These are phyloP conservation scores for Conus canariensis DNA, from an alignment of 2,888 invertebrate species.

Conservation along the genomic window DNA sequence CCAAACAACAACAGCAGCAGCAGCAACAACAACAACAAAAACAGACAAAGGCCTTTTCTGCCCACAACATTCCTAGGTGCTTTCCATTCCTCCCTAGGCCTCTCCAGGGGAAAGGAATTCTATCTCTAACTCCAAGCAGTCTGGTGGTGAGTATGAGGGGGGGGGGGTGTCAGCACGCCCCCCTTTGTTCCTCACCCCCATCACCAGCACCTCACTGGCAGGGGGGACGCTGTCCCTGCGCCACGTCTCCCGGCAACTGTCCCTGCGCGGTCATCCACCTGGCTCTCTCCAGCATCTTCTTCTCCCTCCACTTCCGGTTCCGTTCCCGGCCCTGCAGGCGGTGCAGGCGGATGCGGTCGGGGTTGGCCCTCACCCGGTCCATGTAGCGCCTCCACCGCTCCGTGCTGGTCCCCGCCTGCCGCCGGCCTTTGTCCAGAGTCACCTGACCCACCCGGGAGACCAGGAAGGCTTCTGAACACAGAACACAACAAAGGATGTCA, in stretches of 20 bases:
- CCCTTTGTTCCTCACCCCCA: neutral
- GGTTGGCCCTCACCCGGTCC: constrained; percentile 20
- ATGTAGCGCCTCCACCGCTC: constrained; percentile 31
- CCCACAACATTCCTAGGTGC: too few species aligned
- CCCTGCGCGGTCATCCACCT: neutral
- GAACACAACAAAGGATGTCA: neutral
- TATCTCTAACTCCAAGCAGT: too few species aligned
- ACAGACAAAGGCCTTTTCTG: too few species aligned
- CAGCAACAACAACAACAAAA: too few species aligned
- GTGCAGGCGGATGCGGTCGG: neutral
- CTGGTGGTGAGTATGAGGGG: too few species aligned
- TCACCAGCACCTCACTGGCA: neutral
- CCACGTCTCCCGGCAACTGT: neutral
- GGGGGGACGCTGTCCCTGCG: neutral
- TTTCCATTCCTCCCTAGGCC: too few species aligned
- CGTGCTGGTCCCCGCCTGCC: neutral
- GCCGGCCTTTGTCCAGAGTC: neutral
- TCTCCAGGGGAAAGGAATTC: too few species aligned
- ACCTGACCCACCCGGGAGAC: neutral
- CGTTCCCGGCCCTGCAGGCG: constrained; percentile 5
- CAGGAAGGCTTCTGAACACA: neutral
- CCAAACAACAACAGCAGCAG: too few species aligned
- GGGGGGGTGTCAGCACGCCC: too few species aligned
- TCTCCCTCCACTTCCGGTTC: constrained; percentile 16
- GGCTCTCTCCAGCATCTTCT: constrained; percentile 3